Base-by-base conservation (phyloP, 1,140 invertebrate species). In the Phortica variegata region DNA sequence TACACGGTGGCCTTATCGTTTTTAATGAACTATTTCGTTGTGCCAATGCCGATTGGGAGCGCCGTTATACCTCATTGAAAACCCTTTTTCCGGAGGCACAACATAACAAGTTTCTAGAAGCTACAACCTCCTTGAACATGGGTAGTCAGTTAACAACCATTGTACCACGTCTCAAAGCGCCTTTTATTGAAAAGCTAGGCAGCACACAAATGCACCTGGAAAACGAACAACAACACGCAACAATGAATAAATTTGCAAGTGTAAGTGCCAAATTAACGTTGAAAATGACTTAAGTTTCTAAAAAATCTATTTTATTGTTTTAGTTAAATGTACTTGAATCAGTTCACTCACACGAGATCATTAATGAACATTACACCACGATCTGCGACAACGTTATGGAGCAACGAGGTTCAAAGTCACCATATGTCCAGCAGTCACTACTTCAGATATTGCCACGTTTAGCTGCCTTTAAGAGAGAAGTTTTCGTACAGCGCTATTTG, bases 21-120 rank as follows among this genome's bases (percentile, higher is more conserved):
- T 78, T 98, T 2, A 97, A 98, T 79, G 97, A 99, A 77, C 78
- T 99, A 0, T 79, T 99, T 2, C 79, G 95, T 52, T 95, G 93
- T 68, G 90, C 92, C 37, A 96, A 98, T 79, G 84, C 89, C 2
- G 82, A 86, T 37, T 95, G 93, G 86, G 96, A 95, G 71, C 81
- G 82, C 16, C 85, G 86, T 50, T 91, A 93, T 54, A 85, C 86
- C 43, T 78, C 82, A n/a, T 71, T 95, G 63, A 89, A 71, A 47
- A 54, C 52, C 1, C 43, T 76, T 0, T 61, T 76, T n/a, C 71
- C 74, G 4, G 52, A 75, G 73, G 37, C 56, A 75, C 18, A 81
- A 72, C 49, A 79, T 61, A 51, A 78, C 72, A 60, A 61, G 32
- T 54, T 58, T 29, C 56, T 72, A 6, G 73, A 75, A 29, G 47